Base-by-base conservation (phyloP, 35 echinoderm and acorn worm genomes). In the Lytechinus variegatus region DNA sequence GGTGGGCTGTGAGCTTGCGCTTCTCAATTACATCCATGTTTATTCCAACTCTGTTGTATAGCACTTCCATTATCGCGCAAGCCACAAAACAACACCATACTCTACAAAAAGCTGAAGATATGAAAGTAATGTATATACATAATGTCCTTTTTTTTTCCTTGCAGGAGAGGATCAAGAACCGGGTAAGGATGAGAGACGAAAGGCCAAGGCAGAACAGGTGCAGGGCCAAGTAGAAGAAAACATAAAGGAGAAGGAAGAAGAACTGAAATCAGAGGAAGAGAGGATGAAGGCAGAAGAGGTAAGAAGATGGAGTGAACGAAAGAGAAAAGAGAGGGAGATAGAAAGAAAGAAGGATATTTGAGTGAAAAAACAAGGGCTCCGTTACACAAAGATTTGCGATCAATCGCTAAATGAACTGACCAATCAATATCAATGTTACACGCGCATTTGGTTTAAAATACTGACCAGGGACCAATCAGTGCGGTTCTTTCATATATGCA, bases 201-300 rank as follows among this genome's bases (percentile, higher is more conserved):
- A 97, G 54, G 97, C 96, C 9, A 99, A 99, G 94, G 95, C 94
- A 54, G 97, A 97, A 87, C 86, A 97, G 61, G 95, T 96, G 4
- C 27, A 97, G 28, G 93, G 89, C 24, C 91, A 97, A 86, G 95
- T 97, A 95, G 95, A 96, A 27, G 96, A 97, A 52, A 99, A 97
- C 56, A 97, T 96, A 27, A 53, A 97, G 60, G 98, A 97, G 53
- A 96, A 97, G 11, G 86, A 97, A 54, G 98, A 97, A 92, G 53
- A 97, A 52, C 60, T 97, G 9, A 94, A 97, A 28, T 61, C 89
- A 27, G 98, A 99, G 52, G 97, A 98, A 88, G 97, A 97, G 11
- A 97, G 96, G 93, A 87, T 97, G 54, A 99, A 97, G 88, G 66
- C 94, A 0, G 96, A 99, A 71, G 98, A 99, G 97, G 98, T 99